Conservation (phyloP, 2,797 vertebrate genomes). For the Urophycis tenuis region DNA sequence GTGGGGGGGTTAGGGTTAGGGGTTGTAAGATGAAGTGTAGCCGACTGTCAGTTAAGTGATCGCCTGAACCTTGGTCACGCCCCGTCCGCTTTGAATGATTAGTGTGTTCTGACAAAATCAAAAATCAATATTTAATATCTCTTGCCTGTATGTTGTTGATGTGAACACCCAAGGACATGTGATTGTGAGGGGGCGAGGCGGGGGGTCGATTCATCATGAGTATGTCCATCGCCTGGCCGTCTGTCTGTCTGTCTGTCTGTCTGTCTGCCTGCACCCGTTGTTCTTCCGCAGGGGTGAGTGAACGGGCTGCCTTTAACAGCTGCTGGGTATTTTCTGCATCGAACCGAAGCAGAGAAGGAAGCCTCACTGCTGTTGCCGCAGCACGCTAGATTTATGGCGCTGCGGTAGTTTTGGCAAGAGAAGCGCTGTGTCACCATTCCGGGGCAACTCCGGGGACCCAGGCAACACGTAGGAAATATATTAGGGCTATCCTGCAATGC, state of each 20-base stretch:
- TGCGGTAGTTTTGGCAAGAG: constrained; percentile 47
- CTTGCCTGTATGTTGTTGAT: constrained; percentile 29
- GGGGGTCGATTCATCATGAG: neutral
- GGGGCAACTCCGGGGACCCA: constrained; percentile 29
- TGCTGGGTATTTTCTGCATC: constrained; percentile 24
- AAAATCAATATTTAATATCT: constrained; percentile 61
- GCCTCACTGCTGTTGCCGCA: constrained; percentile 33
- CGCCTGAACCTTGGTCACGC: constrained; percentile 19
- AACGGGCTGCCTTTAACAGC: neutral
- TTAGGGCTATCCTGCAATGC: constrained; percentile 10
- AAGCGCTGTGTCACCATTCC: constrained; percentile 59
- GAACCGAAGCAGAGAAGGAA: constrained; percentile 1
- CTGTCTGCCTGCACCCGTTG: neutral
- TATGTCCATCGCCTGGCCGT: neutral
- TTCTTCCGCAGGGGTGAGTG: neutral
- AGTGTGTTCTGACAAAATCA: constrained; percentile 15
- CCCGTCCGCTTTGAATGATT: constrained; percentile 39
- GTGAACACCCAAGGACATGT: constrained; percentile 34
- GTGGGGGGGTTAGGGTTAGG: neutral
- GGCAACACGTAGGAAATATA: constrained; percentile 35
- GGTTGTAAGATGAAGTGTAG: neutral
- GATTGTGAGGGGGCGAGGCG: neutral
- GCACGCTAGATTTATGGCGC: constrained; percentile 52
- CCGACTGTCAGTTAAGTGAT: constrained; percentile 18
- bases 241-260: neutral